phyloP scores from a whole-genome alignment of 2,113 vertebrate species.

The Aphyosemion australe region DNA sequence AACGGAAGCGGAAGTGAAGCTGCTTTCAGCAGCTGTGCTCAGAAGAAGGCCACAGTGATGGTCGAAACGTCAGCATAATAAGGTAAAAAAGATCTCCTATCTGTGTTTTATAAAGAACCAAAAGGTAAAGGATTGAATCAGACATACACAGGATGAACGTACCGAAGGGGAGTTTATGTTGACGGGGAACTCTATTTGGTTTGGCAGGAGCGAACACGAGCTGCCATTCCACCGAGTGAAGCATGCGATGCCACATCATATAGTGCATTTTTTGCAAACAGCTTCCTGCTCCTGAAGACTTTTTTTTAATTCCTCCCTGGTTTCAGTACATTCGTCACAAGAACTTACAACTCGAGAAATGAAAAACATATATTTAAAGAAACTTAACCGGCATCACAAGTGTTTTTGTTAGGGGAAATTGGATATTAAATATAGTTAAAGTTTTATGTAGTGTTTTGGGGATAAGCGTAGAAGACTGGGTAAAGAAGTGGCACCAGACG shows the following conservation, averaged over 20 bases:
- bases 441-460: background rate
- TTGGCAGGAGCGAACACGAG: conserved; percentile 53
- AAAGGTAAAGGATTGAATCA: too few species aligned
- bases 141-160: too few species aligned
- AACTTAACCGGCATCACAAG: too few species aligned
- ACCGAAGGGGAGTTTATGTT: conserved; percentile 61
- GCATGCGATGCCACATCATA: conserved; percentile 38
- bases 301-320: conserved; percentile 8
- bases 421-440: background rate
- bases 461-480: background rate
- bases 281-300: conserved; percentile 19
- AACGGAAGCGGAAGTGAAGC: too few species aligned
- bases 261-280: conserved; percentile 22
- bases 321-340: background rate
- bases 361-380: too few species aligned
- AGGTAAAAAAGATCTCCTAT: too few species aligned
- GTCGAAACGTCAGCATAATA: too few species aligned
- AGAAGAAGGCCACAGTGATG: too few species aligned
- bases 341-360: background rate
- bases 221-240: conserved; percentile 52
- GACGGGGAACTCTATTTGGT: conserved; percentile 68
- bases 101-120: too few species aligned
- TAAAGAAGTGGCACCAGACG: background rate
- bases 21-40: too few species aligned
- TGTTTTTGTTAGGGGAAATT: background rate